A percentile compares a stretch with the other conserved stretches of the same genome.
Conservation (phyloP, 2,113 vertebrate species). For the Thalassoma bifasciatum region DNA sequence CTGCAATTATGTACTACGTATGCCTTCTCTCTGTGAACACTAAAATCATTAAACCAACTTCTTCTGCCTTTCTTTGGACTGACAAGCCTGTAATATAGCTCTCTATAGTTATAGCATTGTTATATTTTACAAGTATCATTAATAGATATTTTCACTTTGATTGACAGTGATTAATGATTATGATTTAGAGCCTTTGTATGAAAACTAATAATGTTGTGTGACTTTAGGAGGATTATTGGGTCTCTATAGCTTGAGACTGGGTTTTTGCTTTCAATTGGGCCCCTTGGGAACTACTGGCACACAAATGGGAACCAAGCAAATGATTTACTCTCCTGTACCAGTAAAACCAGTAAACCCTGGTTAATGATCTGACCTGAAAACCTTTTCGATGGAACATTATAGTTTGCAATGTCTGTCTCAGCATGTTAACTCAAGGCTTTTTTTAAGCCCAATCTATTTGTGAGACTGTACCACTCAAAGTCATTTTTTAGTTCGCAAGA, state of each 20-base stretch:
- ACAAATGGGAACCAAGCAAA: constrained; percentile 1
- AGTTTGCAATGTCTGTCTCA: too few relatives aligned
- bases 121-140: constrained; percentile 30
- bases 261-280: constrained; percentile 3
- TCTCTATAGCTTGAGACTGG: background rate
- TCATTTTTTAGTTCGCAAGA: too few relatives aligned
- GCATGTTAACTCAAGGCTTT: too few relatives aligned
- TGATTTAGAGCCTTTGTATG: constrained; percentile 46
- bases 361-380: too few relatives aligned
- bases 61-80: background rate
- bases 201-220: constrained; percentile 64
- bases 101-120: background rate
- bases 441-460: too few relatives aligned
- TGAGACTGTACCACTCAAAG: too few relatives aligned
- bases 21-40: background rate
- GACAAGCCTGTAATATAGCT: constrained; percentile 10
- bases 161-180: constrained; percentile 48
- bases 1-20: background rate
- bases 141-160: constrained; percentile 43
- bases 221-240: constrained; percentile 30
- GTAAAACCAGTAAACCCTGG: too few relatives aligned
- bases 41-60: background rate
- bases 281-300: constrained; percentile 8
- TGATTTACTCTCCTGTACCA: constrained; percentile 19
- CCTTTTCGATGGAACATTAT: too few relatives aligned